A percentile compares a stretch with the other conserved stretches of the same genome.
These are phyloP conservation scores for Cynaeus angustus DNA, from an alignment of 2,888 invertebrate species.

Conservation along the genomic window DNA sequence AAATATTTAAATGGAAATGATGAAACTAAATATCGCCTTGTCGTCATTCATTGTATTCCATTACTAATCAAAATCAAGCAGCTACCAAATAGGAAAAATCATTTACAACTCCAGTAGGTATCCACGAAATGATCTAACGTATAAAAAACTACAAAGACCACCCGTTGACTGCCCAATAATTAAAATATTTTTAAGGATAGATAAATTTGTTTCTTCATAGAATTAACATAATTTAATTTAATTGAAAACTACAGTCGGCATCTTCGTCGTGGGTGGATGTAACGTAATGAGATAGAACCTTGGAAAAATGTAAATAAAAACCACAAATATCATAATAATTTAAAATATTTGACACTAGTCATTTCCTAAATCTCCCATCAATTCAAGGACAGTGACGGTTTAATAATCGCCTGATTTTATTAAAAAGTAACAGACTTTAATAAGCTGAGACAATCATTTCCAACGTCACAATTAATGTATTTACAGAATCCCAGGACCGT, in stretches of 20 bases:
- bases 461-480: too few relatives aligned
- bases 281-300: too few relatives aligned
- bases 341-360: conserved; percentile 7
- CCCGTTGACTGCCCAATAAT: conserved; percentile 9
- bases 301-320: too few relatives aligned
- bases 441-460: too few relatives aligned
- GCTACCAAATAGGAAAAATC: too few relatives aligned
- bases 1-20: too few relatives aligned
- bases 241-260: conserved; percentile 2
- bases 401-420: background rate
- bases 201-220: conserved; percentile 21
- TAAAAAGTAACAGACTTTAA: too few relatives aligned
- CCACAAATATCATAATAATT: background rate
- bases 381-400: conserved; percentile 18
- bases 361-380: conserved; percentile 3
- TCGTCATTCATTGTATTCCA: too few relatives aligned
- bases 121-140: conserved; percentile 1
- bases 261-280: background rate
- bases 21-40: too few relatives aligned
- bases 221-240: conserved; percentile 21
- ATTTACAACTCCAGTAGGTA: background rate
- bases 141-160: conserved; percentile 24
- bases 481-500: too few relatives aligned
- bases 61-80: too few relatives aligned
- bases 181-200: conserved; percentile 24